phyloP scores from a whole-genome alignment of 2,888 invertebrate genomes.

The Acanthacorydalis orientalis region DNA sequence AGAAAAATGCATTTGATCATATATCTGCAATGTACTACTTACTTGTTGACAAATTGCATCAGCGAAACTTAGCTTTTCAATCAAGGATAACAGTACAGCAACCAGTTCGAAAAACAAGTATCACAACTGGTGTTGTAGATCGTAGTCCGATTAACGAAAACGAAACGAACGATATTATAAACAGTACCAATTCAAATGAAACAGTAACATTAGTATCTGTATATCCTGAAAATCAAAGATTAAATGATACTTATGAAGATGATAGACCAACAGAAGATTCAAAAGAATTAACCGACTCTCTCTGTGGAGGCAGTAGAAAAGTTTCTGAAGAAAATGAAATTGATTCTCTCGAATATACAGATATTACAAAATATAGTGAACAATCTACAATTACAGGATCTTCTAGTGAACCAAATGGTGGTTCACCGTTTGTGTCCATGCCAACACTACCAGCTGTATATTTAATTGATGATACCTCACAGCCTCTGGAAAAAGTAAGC shows the following conservation, averaged over 20 bases:
- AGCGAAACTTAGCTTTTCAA: conserved; percentile 32
- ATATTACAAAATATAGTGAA: neutral
- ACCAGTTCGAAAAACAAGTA: conserved; percentile 37
- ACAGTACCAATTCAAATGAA: neutral
- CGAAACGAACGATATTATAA: neutral
- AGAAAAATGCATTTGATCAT: conserved; percentile 75
- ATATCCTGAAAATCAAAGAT: no score
- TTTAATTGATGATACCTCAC: conserved; percentile 30
- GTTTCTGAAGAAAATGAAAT: conserved; percentile 1
- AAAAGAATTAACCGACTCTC: no score
- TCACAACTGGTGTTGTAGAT: conserved; percentile 42
- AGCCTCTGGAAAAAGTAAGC: conserved; percentile 42
- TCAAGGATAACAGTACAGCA: conserved; percentile 31
- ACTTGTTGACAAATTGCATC: conserved; percentile 61
- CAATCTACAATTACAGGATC: conserved; percentile 14
- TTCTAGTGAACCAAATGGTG: conserved; percentile 18
- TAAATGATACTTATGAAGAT: no score
- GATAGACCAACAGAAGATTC: no score
- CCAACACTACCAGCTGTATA: conserved; percentile 34
- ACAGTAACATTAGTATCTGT: no score
- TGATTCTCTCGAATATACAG: conserved; percentile 5
- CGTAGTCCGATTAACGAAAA: conserved; percentile 20
- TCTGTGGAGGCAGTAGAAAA: conserved; percentile 1
- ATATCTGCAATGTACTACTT: conserved; percentile 88
- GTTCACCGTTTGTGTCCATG: conserved; percentile 32